Percentiles rank a stretch among this genome's conserved stretches.
These are phyloP conservation scores for Lutjanus erythropterus DNA, from an alignment of 2,113 vertebrate genomes.

Conservation along the genomic window DNA sequence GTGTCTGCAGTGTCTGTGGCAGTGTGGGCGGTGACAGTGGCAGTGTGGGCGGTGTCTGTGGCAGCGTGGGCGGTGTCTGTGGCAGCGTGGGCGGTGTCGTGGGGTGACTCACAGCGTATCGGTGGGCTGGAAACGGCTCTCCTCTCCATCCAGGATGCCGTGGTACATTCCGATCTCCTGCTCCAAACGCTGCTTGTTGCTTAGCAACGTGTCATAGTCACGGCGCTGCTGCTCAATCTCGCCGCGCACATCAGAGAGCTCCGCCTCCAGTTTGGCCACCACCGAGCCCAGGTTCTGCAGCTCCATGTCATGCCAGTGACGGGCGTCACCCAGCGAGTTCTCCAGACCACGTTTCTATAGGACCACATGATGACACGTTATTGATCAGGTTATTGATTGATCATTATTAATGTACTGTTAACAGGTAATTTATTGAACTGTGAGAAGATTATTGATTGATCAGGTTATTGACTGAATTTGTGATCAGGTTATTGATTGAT, in stretches of 20 bases:
- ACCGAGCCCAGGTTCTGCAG: slow-evolving; percentile 93
- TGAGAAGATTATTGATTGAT: too few species aligned
- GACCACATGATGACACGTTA: neutral
- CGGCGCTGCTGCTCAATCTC: slow-evolving; percentile 91
- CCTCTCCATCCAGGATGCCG: slow-evolving; percentile 92
- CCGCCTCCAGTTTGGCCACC: slow-evolving; percentile 91
- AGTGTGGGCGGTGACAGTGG: too few species aligned
- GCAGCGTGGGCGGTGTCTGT: too few species aligned
- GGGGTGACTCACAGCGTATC: slow-evolving; percentile 61
- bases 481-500: too few species aligned
- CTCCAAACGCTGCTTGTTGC: slow-evolving; percentile 89
- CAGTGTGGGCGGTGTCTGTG: too few species aligned
- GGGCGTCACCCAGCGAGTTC: slow-evolving; percentile 90
- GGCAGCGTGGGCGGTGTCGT: neutral
- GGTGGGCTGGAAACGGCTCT: slow-evolving; percentile 81
- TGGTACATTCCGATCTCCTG: slow-evolving; percentile 90
- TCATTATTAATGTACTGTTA: too few species aligned
- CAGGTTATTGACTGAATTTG: too few species aligned
- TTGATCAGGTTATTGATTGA: too few species aligned
- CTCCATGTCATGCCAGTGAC: slow-evolving; percentile 94
- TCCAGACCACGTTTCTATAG: slow-evolving; percentile 93
- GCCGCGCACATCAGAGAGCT: slow-evolving; percentile 87
- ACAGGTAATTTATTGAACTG: too few species aligned
- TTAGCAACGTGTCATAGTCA: slow-evolving; percentile 87
- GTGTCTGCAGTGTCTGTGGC: too few species aligned